phyloP scores from a whole-genome alignment of 1,140 invertebrate species.

The Drosophila kurseongensis region DNA sequence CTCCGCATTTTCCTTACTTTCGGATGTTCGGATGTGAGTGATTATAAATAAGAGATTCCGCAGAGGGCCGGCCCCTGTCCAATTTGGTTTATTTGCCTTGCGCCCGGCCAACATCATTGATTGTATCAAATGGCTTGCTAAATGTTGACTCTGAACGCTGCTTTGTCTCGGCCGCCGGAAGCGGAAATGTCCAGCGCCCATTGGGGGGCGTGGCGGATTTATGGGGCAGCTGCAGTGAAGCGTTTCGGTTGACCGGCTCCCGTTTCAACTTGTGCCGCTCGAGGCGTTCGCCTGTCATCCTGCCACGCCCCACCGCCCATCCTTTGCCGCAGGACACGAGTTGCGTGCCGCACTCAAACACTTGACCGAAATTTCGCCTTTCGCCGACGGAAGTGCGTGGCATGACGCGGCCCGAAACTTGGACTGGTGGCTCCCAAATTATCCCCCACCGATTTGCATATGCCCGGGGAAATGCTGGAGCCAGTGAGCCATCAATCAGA shows the following conservation, averaged over 20 bases:
- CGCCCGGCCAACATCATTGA: constrained; percentile 52
- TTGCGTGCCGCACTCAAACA: constrained; percentile 51
- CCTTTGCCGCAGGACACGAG: constrained; percentile 55
- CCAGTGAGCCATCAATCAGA: constrained; percentile 14
- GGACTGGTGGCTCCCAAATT: constrained; percentile 23
- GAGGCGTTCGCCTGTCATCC: constrained; percentile 49
- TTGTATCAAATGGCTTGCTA: constrained; percentile 71
- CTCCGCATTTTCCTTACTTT: constrained; percentile 14
- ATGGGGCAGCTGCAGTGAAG: constrained; percentile 26
- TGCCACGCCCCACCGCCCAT: constrained; percentile 19
- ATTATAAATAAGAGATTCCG: constrained; percentile 74
- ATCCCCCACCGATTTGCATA: constrained; percentile 39
- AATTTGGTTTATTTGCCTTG: constrained; percentile 30
- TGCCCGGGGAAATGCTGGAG: neutral
- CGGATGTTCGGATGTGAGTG: constrained; percentile 54
- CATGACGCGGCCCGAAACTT: constrained; percentile 40
- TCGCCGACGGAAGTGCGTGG: constrained; percentile 49
- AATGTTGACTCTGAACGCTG: constrained; percentile 51
- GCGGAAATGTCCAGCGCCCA: constrained; percentile 66
- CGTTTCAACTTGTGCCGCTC: constrained; percentile 6
- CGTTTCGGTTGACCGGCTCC: neutral
- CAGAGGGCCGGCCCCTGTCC: constrained; percentile 11
- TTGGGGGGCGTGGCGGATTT: constrained; percentile 48
- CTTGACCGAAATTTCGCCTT: constrained; percentile 15
- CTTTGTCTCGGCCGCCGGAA: constrained; percentile 32